A percentile compares a stretch with the other conserved stretches of the same genome.
Conservation (phyloP, 2,113 vertebrate genomes). For the Neodontobutis hainanensis region DNA sequence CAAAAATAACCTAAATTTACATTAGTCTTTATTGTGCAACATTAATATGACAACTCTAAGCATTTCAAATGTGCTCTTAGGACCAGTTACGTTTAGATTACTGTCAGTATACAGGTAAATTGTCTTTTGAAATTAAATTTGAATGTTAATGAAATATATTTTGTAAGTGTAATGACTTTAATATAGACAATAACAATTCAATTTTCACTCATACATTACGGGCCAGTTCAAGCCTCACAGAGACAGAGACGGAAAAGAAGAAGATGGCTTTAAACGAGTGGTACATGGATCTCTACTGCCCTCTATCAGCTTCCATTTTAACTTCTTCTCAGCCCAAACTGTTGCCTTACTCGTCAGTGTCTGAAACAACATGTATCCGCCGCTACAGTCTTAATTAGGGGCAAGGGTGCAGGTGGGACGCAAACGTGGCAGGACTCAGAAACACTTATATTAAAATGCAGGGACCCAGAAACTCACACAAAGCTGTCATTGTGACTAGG, state of each 20-base stretch:
- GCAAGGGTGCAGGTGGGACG: constrained; percentile 9
- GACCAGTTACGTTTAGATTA: neutral
- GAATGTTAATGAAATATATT: too few relatives aligned
- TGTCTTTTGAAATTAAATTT: neutral
- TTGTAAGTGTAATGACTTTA: neutral
- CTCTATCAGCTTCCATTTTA: constrained; percentile 41
- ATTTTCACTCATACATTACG: neutral
- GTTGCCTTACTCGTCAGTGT: neutral
- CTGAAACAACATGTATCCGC: neutral
- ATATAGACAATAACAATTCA: neutral
- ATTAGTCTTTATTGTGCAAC: constrained; percentile 6
- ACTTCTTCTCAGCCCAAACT: constrained; percentile 1
- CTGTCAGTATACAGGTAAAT: neutral
- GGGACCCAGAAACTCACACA: neutral
- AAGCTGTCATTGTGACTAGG: neutral
- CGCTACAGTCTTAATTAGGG: neutral
- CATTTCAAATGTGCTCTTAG: constrained; percentile 3
- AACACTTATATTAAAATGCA: constrained; percentile 6
- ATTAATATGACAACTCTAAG: neutral
- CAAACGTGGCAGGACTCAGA: constrained; percentile 7
- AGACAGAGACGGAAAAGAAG: neutral
- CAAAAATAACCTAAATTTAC: constrained; percentile 10
- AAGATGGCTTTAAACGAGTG: neutral
- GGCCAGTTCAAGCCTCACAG: neutral
- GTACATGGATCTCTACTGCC: constrained; percentile 67